Percentiles rank a stretch among this genome's conserved stretches.
phyloP scores from a whole-genome alignment of 2,113 vertebrate genomes.

The Corythornis madagascariensis region DNA sequence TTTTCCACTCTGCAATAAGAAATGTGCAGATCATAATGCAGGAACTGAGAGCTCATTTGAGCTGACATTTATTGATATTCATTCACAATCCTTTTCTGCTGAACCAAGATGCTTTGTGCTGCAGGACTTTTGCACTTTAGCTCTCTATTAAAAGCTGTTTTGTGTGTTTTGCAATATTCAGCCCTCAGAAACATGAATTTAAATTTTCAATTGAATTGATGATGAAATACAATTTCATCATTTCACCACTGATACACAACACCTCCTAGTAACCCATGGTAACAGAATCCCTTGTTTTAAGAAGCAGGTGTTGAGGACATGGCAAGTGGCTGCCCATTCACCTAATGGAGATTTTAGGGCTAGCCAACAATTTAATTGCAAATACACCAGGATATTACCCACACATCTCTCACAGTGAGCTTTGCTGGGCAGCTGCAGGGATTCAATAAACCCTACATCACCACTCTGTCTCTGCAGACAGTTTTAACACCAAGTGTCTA shows the following conservation, averaged over 20 bases:
- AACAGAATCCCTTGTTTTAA: slow-evolving; percentile 2
- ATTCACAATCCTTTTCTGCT: background rate
- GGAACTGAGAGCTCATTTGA: background rate
- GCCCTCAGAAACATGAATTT: background rate
- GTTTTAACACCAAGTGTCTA: background rate
- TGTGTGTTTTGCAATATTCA: background rate
- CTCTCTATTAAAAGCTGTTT: background rate
- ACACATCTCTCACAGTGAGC: background rate
- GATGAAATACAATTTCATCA: background rate
- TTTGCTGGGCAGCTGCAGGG: slow-evolving; percentile 33
- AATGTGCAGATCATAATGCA: background rate
- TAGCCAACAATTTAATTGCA: slow-evolving; percentile 39
- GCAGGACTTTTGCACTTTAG: background rate
- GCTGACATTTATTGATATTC: background rate
- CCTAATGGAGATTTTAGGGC: slow-evolving; percentile 30
- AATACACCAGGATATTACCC: background rate
- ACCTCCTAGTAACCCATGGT: slow-evolving; percentile 11
- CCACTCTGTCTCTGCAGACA: slow-evolving; percentile 13
- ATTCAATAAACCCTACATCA: slow-evolving; percentile 49
- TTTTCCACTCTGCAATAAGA: background rate
- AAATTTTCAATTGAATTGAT: no score
- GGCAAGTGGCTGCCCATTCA: background rate
- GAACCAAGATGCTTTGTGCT: background rate
- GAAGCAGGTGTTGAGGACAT: background rate
- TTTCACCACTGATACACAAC: background rate